These are phyloP conservation scores for Prietella phreatophila DNA, from an alignment of 2,113 vertebrate species.

Conservation along the genomic window DNA sequence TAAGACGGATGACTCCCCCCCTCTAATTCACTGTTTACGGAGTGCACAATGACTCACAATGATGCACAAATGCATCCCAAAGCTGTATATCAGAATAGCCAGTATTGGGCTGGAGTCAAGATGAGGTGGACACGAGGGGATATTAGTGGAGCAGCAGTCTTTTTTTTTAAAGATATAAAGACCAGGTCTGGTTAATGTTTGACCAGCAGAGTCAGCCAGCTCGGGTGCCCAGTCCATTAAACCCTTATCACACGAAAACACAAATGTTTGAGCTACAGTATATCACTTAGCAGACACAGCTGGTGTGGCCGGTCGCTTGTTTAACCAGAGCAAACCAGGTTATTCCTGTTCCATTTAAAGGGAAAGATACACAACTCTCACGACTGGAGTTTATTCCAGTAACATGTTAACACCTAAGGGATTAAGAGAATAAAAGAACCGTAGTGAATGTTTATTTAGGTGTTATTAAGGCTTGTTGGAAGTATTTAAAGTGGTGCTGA, in stretches of 20 bases:
- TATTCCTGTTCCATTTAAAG: constrained; percentile 57
- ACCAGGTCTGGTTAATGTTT: constrained; percentile 73
- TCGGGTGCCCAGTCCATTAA: constrained; percentile 66
- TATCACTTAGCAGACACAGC: constrained; percentile 69
- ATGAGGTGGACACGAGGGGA: constrained; percentile 2
- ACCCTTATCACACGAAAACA: constrained; percentile 73
- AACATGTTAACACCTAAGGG: background rate
- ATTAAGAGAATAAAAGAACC: background rate
- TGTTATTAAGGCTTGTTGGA: background rate
- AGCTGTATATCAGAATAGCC: constrained; percentile 22
- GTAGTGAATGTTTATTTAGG: background rate
- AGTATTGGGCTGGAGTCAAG: background rate
- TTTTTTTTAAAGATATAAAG: constrained; percentile 65
- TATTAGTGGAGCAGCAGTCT: constrained; percentile 1
- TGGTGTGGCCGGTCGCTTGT: constrained; percentile 57
- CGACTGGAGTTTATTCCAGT: background rate
- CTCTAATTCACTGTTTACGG: constrained; percentile 22
- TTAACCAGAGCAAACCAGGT: constrained; percentile 61
- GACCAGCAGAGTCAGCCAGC: constrained; percentile 62
- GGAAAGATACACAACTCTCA: constrained; percentile 35
- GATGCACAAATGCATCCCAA: constrained; percentile 10
- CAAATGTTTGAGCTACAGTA: constrained; percentile 58
- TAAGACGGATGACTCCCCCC: background rate
- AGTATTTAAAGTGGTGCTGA: background rate
- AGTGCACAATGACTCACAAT: constrained; percentile 11